A percentile compares a stretch with the other conserved stretches of the same genome.
phyloP scores from a whole-genome alignment of 1,140 invertebrate species.

The Hetaerina americana region DNA sequence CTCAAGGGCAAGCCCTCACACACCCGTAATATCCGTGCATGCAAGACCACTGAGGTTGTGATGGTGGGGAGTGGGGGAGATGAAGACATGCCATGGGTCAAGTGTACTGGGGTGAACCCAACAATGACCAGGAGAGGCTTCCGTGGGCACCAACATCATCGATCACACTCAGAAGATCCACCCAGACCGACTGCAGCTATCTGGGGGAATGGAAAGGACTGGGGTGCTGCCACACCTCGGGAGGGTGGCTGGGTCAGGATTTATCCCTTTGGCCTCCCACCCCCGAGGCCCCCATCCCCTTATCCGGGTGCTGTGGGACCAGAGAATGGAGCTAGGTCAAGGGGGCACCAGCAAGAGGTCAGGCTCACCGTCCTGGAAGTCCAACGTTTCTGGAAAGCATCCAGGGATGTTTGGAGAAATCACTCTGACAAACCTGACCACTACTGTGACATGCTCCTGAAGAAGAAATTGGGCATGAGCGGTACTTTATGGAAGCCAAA shows the following conservation, averaged over 20 bases:
- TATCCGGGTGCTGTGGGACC: neutral
- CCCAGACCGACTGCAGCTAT: slow-evolving; percentile 4
- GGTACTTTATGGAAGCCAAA: slow-evolving; percentile 17
- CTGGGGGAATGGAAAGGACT: slow-evolving; percentile 48
- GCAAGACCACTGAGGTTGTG: neutral
- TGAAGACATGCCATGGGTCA: neutral
- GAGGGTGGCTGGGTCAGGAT: slow-evolving; percentile 48
- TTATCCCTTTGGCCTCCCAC: slow-evolving; percentile 29
- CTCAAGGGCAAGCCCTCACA: neutral
- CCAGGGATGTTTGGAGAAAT: slow-evolving; percentile 14
- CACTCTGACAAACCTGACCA: slow-evolving; percentile 11
- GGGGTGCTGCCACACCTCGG: slow-evolving; percentile 33
- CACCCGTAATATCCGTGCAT: neutral
- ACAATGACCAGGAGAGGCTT: neutral
- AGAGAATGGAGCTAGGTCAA: neutral
- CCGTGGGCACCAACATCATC: neutral
- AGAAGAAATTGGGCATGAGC: slow-evolving; percentile 12
- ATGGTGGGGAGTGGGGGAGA: neutral
- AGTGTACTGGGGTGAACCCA: neutral
- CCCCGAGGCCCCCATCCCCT: neutral
- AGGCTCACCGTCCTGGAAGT: neutral
- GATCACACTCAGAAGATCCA: neutral
- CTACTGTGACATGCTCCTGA: slow-evolving; percentile 12
- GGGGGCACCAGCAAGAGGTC: neutral
- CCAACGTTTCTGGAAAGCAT: slow-evolving; percentile 11